Evolutionary conservation across 2,113 vertebrate species (phyloP).

Genomic region (Ceyx melanurus): DNA sequence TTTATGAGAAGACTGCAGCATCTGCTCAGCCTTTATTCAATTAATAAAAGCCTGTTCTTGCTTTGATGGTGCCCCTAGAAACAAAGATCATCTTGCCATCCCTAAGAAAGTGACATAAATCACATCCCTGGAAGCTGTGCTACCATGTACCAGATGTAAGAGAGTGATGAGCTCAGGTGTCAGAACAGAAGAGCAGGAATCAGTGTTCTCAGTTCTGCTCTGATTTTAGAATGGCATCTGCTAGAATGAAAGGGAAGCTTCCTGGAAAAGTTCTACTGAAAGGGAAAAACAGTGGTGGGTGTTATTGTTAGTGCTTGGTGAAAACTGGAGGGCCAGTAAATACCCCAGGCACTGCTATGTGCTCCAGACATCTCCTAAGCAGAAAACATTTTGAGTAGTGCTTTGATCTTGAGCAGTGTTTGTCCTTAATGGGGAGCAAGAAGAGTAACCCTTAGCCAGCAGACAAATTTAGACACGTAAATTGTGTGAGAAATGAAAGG

Average conservation of each 20-base stretch:
- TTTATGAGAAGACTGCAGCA: neutral
- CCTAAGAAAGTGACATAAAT: neutral
- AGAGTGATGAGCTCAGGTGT: neutral
- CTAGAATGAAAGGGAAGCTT: neutral
- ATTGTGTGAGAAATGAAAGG: neutral
- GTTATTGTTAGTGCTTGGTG: neutral
- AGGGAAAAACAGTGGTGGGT: neutral
- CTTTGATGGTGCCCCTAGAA: neutral
- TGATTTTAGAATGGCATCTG: neutral
- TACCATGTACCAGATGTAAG: neutral
- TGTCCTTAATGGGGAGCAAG: neutral
- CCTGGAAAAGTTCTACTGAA: neutral
- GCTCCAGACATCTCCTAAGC: neutral
- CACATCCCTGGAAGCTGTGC: neutral
- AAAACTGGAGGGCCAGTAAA: neutral
- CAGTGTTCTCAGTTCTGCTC: neutral
- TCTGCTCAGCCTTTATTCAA: neutral
- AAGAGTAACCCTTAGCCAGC: neutral
- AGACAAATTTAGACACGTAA: neutral
- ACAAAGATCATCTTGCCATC: neutral
- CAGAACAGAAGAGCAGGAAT: neutral
- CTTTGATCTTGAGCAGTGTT: neutral
- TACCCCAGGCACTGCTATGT: fast-evolving
- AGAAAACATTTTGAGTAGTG: neutral
- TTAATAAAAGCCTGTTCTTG: neutral